These are phyloP conservation scores for Lasioglossum vierecki DNA, from an alignment of 2,888 invertebrate genomes.

Conservation along the genomic window DNA sequence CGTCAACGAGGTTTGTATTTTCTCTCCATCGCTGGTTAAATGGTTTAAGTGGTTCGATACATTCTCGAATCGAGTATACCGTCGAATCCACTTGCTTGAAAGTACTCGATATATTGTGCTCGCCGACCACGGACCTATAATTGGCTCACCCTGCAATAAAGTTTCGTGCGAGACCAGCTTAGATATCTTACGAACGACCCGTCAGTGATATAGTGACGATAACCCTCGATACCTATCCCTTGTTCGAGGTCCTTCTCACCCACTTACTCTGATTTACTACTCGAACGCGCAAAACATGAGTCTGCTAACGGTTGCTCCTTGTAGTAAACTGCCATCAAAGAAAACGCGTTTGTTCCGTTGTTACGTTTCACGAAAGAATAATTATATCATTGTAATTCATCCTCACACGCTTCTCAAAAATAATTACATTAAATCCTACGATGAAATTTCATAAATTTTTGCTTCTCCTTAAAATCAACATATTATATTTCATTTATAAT, in stretches of 20 bases:
- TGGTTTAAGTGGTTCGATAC: conserved; percentile 59
- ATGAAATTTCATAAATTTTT: background rate
- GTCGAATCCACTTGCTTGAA: conserved; percentile 64
- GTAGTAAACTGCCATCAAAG: conserved; percentile 44
- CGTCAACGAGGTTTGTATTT: conserved; percentile 19
- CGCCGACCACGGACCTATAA: conserved; percentile 74
- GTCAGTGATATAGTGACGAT: conserved; percentile 78
- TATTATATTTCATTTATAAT: background rate
- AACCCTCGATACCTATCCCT: conserved; percentile 71
- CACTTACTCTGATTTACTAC: conserved; percentile 76
- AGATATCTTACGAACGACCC: conserved; percentile 74
- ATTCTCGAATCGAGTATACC: conserved; percentile 58
- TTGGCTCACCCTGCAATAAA: conserved; percentile 78
- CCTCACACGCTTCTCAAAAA: background rate
- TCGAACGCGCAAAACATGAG: conserved; percentile 68
- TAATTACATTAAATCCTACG: background rate
- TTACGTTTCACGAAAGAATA: conserved; percentile 25
- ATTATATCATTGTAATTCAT: background rate
- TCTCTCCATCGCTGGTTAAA: conserved; percentile 53
- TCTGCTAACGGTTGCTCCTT: conserved; percentile 61
- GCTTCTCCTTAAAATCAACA: no score
- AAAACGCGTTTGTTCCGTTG: conserved; percentile 34
- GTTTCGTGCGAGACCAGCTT: conserved; percentile 73
- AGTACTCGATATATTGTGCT: conserved; percentile 76
- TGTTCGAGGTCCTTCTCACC: conserved; percentile 74